Evolutionary conservation across 2,113 vertebrate species (phyloP).

Genomic region (Lophochroa leadbeateri): DNA sequence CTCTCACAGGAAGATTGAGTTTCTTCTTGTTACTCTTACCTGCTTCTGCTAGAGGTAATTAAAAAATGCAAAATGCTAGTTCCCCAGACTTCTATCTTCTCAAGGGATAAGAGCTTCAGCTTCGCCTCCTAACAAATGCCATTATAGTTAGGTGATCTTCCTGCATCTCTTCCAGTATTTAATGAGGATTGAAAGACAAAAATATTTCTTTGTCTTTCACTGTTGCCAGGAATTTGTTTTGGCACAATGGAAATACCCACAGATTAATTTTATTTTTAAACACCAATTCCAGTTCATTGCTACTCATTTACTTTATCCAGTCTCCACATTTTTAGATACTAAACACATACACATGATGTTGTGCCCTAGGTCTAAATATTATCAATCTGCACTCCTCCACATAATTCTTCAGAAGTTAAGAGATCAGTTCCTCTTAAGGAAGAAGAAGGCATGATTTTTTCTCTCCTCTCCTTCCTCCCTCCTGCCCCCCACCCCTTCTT

Average conservation of each 20-base stretch:
- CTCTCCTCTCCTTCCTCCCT: not conserved
- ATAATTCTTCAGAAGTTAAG: not conserved
- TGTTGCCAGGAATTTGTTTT: conserved; percentile 30
- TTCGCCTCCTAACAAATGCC: not conserved
- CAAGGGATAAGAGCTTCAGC: not conserved
- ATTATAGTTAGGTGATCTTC: not conserved
- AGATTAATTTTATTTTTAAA: conserved; percentile 12
- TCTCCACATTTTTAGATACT: not conserved
- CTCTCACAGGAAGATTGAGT: not conserved
- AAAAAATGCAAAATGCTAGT: not conserved
- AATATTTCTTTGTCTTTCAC: not conserved
- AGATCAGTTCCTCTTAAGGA: not conserved
- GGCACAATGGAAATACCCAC: not conserved
- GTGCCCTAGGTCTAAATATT: not conserved
- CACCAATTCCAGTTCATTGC: not conserved
- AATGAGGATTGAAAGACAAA: not conserved
- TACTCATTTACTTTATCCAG: not conserved
- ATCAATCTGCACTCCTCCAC: not conserved
- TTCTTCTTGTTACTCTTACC: not conserved
- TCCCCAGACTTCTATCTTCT: not conserved
- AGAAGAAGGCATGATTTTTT: not conserved
- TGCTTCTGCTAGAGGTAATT: not conserved
- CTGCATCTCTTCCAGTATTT: not conserved
- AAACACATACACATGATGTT: not conserved
- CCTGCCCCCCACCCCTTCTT: too few species aligned